Conservation (phyloP, 2,113 vertebrate genomes). For the Corythaeola cristata region DNA sequence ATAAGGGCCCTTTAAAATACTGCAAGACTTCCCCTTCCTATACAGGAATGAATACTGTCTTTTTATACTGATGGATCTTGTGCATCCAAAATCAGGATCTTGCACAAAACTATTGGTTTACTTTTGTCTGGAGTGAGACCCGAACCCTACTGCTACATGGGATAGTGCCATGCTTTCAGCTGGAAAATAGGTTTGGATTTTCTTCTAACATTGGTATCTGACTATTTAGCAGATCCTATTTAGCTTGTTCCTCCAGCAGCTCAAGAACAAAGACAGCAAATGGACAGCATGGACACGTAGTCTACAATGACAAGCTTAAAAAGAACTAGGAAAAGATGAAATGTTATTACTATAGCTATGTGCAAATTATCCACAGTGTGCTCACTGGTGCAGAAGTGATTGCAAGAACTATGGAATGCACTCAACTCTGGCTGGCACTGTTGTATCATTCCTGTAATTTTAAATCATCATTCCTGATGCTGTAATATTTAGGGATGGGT, state of each 20-base stretch:
- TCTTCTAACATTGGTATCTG: not conserved
- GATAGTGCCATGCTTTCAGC: not conserved
- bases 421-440: constrained; percentile 30
- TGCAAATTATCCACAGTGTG: not conserved
- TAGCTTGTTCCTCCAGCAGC: not conserved
- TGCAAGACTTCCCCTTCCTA: not conserved
- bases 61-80: not conserved
- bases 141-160: fast-evolving
- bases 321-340: not conserved
- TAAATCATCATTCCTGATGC: constrained; percentile 14
- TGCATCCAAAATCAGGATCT: not conserved
- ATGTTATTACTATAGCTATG: not conserved
- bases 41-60: not conserved
- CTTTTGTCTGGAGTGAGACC: not conserved
- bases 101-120: not conserved
- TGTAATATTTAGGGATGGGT: constrained; percentile 39
- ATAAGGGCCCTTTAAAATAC: not conserved
- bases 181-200: fast-evolving
- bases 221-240: not conserved
- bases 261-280: not conserved
- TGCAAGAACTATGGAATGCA: not conserved
- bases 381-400: not conserved
- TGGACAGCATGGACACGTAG: not conserved
- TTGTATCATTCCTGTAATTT: constrained; percentile 26
- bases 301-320: not conserved